A percentile compares a stretch with the other conserved stretches of the same genome.
phyloP scores from a whole-genome alignment of 2,888 invertebrate genomes.

The Brenthis hecate region DNA sequence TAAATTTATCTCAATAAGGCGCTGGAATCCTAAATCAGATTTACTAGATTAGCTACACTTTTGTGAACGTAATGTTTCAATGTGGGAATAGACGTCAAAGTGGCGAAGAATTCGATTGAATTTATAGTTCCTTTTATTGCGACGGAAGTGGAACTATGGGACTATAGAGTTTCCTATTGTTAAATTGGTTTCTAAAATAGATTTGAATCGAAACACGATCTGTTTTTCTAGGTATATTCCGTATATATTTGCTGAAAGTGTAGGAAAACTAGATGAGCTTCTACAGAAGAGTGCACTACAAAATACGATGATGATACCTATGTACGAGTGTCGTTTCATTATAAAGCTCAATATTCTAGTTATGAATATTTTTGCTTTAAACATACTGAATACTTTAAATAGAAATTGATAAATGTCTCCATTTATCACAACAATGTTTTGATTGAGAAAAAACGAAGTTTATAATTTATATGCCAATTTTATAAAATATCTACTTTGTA shows the following conservation, averaged over 20 bases:
- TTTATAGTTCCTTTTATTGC: constrained; percentile 61
- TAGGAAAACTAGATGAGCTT: constrained; percentile 17
- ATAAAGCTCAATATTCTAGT: neutral
- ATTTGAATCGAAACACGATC: constrained; percentile 39
- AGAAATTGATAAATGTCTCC: neutral
- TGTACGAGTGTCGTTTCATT: neutral
- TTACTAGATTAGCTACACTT: constrained; percentile 63
- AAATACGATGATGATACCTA: constrained; percentile 2
- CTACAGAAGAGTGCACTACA: constrained; percentile 12
- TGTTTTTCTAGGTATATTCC: constrained; percentile 29
- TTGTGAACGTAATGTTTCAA: constrained; percentile 57
- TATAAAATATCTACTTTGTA: no score
- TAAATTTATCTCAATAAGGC: constrained; percentile 33
- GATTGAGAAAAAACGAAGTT: neutral
- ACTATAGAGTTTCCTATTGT: constrained; percentile 40
- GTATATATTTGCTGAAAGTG: constrained; percentile 22
- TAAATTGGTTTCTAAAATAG: constrained; percentile 39
- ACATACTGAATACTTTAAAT: constrained; percentile 1
- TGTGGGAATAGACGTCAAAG: constrained; percentile 58
- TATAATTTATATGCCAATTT: no score
- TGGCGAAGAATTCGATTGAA: constrained; percentile 66
- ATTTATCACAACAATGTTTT: constrained; percentile 5
- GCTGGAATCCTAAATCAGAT: constrained; percentile 60
- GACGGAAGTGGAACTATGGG: constrained; percentile 43
- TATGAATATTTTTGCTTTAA: neutral